A percentile compares a stretch with the other conserved stretches of the same genome.
Conservation (phyloP, 2,113 vertebrate genomes). For the Psittacula cyanocephala region DNA sequence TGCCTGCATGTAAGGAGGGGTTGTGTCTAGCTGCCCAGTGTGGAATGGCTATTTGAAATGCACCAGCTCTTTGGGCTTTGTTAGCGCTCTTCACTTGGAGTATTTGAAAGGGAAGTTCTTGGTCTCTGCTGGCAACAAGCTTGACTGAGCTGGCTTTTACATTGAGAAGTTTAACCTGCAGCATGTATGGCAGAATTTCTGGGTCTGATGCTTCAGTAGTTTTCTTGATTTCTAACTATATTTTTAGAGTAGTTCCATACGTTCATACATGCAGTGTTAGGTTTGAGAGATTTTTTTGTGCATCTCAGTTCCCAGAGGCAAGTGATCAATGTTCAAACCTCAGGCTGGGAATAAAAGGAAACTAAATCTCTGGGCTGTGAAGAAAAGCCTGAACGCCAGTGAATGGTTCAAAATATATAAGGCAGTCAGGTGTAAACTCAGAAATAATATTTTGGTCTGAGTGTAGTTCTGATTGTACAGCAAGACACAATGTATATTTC, state of each 20-base stretch:
- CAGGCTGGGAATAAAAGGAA: not conserved
- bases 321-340: not conserved
- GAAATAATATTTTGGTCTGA: not conserved
- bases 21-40: not conserved
- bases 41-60: not conserved
- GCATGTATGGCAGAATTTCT: not conserved
- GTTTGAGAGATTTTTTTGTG: not conserved
- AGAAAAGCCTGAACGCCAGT: not conserved
- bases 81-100: not conserved
- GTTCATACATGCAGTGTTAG: not conserved
- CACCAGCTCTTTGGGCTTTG: not conserved
- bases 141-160: not conserved
- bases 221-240: not conserved
- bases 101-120: not conserved
- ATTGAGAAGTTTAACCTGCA: not conserved
- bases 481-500: not conserved
- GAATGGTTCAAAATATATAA: not conserved
- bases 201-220: not conserved
- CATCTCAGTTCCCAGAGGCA: not conserved
- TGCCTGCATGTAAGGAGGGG: not conserved
- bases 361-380: not conserved
- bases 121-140: not conserved
- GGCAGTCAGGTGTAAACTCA: not conserved
- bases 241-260: not conserved
- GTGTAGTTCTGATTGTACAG: not conserved